phyloP scores from a whole-genome alignment of 2,113 vertebrate species.

The Nyctibius bracteatus region DNA sequence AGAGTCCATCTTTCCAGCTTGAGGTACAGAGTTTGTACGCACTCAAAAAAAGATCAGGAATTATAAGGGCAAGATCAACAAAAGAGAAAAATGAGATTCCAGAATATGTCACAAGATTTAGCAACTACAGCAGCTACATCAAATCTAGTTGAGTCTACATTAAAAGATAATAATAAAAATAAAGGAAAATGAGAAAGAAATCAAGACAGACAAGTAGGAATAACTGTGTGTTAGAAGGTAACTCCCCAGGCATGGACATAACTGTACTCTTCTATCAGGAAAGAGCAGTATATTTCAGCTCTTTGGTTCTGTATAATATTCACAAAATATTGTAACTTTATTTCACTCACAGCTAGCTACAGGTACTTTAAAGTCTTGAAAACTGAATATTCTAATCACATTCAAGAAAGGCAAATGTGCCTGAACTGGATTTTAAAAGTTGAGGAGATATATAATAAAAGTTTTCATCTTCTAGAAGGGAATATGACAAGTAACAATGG shows the following conservation, averaged over 20 bases:
- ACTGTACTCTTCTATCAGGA: background rate
- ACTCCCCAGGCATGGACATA: background rate
- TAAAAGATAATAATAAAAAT: conserved; percentile 5
- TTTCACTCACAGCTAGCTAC: background rate
- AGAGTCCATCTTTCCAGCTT: background rate
- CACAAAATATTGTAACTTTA: no score
- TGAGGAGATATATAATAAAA: background rate
- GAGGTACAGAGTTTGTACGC: background rate
- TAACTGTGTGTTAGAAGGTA: background rate
- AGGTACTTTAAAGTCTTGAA: background rate
- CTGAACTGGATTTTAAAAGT: background rate
- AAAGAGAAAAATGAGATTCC: background rate
- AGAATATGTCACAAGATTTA: background rate
- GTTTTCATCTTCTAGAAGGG: background rate
- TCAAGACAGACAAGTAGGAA: background rate
- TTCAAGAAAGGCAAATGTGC: background rate
- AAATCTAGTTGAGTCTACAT: background rate
- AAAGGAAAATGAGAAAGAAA: background rate
- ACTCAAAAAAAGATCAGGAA: background rate
- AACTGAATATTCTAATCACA: background rate
- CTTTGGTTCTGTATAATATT: background rate
- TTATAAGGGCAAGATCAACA: background rate
- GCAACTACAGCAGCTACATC: background rate
- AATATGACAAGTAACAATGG: background rate
- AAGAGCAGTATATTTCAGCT: background rate